phyloP scores from a whole-genome alignment of 1,140 invertebrate species.

The Calephelis nemesis region DNA sequence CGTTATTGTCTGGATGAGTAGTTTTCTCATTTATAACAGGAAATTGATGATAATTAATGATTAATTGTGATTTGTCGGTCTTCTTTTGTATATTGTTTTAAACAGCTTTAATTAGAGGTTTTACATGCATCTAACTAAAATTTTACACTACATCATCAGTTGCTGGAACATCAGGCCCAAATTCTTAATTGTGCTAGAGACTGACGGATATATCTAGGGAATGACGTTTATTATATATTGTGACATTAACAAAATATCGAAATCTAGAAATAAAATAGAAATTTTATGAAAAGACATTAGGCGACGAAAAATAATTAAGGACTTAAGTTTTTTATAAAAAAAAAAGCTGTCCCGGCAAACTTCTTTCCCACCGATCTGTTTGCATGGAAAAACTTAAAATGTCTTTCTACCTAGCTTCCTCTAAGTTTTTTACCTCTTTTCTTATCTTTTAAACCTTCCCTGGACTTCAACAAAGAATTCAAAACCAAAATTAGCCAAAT shows the following conservation, averaged over 20 bases:
- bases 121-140: not conserved
- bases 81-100: not conserved
- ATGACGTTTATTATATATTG: not conserved
- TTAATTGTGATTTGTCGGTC: not conserved
- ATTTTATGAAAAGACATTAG: not conserved
- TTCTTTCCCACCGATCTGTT: too few species aligned
- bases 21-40: not conserved
- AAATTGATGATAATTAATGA: not conserved
- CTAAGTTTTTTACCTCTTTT: too few species aligned
- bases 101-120: not conserved
- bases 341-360: too few species aligned
- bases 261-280: not conserved
- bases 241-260: not conserved
- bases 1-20: not conserved
- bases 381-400: too few species aligned
- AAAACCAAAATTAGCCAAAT: too few species aligned
- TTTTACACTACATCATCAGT: not conserved
- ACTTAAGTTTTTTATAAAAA: not conserved
- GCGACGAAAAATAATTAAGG: slow-evolving; percentile 2
- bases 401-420: too few species aligned
- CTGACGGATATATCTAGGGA: slow-evolving; percentile 5
- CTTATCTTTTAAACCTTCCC: too few species aligned
- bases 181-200: not conserved
- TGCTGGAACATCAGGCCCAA: not conserved
- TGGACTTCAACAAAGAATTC: too few species aligned